Conservation (phyloP, 2,113 vertebrate species). For the Elephas maximus region DNA sequence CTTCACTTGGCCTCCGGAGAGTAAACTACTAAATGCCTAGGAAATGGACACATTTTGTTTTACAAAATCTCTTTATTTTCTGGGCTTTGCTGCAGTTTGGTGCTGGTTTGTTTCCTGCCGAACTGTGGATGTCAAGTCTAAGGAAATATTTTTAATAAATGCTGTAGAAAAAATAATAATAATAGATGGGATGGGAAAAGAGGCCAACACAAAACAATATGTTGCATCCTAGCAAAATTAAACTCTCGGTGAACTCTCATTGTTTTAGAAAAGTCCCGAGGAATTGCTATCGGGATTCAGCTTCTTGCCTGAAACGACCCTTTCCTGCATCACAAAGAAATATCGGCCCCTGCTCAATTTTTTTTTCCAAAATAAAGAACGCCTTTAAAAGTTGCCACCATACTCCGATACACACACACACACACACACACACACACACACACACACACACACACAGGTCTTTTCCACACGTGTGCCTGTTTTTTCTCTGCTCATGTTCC, state of each 20-base stretch:
- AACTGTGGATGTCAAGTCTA: background rate
- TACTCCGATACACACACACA: background rate
- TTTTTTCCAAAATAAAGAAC: background rate
- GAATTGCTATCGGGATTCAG: background rate
- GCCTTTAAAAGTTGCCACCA: conserved; percentile 18
- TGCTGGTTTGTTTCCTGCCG: background rate
- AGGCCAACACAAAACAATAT: background rate
- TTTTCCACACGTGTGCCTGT: background rate
- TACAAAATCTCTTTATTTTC: conserved; percentile 51
- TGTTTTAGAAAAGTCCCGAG: background rate
- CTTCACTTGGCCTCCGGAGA: background rate
- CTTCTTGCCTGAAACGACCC: background rate
- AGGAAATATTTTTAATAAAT: conserved; percentile 19
- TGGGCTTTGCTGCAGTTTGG: background rate
- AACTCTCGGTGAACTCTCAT: background rate
- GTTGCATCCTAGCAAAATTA: background rate
- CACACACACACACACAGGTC: background rate
- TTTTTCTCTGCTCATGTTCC: background rate
- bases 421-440: background rate
- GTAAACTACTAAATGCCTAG: background rate
- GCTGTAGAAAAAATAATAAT: background rate
- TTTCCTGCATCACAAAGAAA: background rate
- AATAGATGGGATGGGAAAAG: background rate
- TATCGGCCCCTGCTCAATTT: background rate
- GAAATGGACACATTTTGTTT: background rate